phyloP scores from a whole-genome alignment of 2,113 vertebrate genomes.

The Brachionichthys hirsutus region DNA sequence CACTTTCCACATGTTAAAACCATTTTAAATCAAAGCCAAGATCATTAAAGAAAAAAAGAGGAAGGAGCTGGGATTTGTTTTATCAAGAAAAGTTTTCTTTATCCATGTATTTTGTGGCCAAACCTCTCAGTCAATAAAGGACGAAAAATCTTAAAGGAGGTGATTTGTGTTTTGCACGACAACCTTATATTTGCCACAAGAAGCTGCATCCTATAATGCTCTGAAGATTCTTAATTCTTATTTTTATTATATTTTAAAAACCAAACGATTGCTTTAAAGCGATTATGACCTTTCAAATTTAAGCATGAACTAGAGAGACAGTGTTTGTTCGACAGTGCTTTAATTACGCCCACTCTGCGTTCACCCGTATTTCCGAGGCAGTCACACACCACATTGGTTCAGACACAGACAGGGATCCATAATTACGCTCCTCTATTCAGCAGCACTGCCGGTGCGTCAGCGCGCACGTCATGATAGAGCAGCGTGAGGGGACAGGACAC shows the following conservation, averaged over 20 bases:
- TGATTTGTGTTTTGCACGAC: too few species aligned
- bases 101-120: slow-evolving; percentile 5
- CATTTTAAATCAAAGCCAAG: background rate
- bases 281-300: slow-evolving; percentile 14
- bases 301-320: slow-evolving; percentile 8
- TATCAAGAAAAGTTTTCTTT: slow-evolving; percentile 16
- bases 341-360: slow-evolving; percentile 41
- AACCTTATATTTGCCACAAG: too few species aligned
- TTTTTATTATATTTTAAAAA: slow-evolving; percentile 13
- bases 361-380: slow-evolving; percentile 38
- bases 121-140: background rate
- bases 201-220: too few species aligned
- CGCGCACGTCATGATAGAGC: slow-evolving; percentile 63
- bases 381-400: slow-evolving; percentile 48
- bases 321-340: slow-evolving; percentile 42
- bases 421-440: slow-evolving; percentile 68
- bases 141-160: slow-evolving; percentile 1
- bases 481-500: slow-evolving; percentile 43
- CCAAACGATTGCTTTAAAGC: slow-evolving; percentile 22
- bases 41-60: slow-evolving; percentile 5
- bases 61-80: background rate
- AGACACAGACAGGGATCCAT: slow-evolving; percentile 57
- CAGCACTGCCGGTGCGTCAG: slow-evolving; percentile 67
- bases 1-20: background rate
- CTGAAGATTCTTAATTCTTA: background rate